Percentiles rank a stretch among this genome's conserved stretches.
Evolutionary conservation across 2,113 vertebrate genomes (phyloP).

Genomic region (Trinectes maculatus): DNA sequence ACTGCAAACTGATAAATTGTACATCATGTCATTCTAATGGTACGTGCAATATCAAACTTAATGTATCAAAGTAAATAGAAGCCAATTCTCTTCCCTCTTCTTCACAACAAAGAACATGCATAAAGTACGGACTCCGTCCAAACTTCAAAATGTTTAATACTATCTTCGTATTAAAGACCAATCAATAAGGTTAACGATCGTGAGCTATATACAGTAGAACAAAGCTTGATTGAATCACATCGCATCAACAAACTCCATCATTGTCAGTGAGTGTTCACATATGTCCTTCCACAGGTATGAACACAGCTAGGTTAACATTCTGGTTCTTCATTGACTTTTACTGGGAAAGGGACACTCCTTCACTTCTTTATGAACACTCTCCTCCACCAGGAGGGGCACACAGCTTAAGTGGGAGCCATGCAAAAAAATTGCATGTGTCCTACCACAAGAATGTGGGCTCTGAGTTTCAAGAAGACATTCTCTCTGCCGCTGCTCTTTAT

Average conservation of each 20-base stretch:
- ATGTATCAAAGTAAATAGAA: not conserved
- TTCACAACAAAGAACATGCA: not conserved
- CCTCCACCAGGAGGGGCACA: conserved; percentile 72
- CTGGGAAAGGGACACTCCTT: conserved; percentile 39
- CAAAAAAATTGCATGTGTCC: conserved; percentile 79
- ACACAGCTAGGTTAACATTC: conserved; percentile 1
- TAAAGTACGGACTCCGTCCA: not conserved
- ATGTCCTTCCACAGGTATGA: conserved; percentile 8
- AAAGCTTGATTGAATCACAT: not conserved
- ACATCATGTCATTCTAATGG: not conserved
- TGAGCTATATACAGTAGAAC: no score
- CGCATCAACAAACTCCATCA: no score
- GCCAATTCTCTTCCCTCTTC: not conserved
- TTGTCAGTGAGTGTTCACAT: not conserved
- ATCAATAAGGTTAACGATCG: no score
- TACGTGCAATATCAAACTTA: no score
- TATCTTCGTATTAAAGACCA: no score
- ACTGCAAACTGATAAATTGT: not conserved
- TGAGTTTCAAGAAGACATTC: conserved; percentile 78
- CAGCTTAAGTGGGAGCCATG: conserved; percentile 67
- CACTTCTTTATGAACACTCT: conserved; percentile 37
- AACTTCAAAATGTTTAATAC: not conserved
- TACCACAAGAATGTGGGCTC: conserved; percentile 81
- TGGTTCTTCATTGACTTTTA: not conserved
- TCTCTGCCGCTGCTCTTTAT: conserved; percentile 75